These are phyloP conservation scores for Actinia equina DNA, from an alignment of 64 coral and sea anemone genomes.

Conservation along the genomic window DNA sequence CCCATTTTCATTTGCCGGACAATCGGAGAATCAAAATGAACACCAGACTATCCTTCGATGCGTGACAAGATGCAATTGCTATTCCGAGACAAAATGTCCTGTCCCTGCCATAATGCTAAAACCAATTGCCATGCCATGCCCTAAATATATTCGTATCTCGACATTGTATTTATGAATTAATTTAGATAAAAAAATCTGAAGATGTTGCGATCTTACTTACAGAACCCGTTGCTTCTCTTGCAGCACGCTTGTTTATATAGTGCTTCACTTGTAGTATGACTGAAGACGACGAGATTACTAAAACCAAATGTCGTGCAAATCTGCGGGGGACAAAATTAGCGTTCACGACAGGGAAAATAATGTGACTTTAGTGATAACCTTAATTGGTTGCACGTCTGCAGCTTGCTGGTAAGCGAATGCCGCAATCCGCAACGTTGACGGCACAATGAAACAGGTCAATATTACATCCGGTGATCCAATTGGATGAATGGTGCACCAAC, in stretches of 20 bases:
- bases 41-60: too few relatives aligned
- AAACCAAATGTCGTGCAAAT: not conserved
- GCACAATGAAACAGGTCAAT: not conserved
- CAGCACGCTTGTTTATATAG: not conserved
- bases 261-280: not conserved
- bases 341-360: not conserved
- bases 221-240: not conserved
- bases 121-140: too few relatives aligned
- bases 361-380: slow-evolving; percentile 15
- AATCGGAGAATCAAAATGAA: too few relatives aligned
- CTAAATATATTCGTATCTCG: too few relatives aligned
- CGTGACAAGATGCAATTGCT: too few relatives aligned
- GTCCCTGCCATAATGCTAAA: too few relatives aligned
- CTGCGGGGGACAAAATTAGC: not conserved
- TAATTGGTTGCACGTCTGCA: not conserved
- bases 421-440: not conserved
- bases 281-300: not conserved
- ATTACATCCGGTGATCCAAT: not conserved
- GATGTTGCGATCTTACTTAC: not conserved
- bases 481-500: not conserved
- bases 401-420: not conserved
- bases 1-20: too few relatives aligned
- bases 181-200: not conserved
- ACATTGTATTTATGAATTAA: too few relatives aligned
- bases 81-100: too few relatives aligned